Conservation (phyloP, 2,113 vertebrate species). For the Hippocampus mohnikei region DNA sequence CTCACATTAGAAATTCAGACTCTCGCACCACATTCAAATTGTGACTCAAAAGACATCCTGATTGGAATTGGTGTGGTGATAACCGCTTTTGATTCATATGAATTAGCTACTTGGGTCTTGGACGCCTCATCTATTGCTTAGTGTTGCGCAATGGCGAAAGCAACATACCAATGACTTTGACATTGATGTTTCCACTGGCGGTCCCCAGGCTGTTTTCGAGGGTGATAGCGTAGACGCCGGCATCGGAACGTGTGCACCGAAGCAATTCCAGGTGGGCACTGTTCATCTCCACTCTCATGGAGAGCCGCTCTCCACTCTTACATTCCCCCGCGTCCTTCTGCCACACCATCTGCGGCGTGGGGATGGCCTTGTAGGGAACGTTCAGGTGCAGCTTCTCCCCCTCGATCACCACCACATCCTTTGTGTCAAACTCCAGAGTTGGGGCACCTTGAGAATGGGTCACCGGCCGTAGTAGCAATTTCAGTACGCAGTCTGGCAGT, state of each 20-base stretch:
- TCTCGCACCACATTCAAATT: too few relatives aligned
- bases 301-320: conserved; percentile 80
- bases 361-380: conserved; percentile 88
- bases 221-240: conserved; percentile 84
- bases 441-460: conserved; percentile 77
- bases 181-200: conserved; percentile 82
- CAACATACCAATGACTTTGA: conserved; percentile 93
- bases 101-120: too few relatives aligned
- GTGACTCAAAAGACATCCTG: too few relatives aligned
- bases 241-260: conserved; percentile 81
- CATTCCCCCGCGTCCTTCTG: conserved; percentile 88
- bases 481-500: neutral
- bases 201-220: conserved; percentile 88
- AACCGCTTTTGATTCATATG: too few relatives aligned
- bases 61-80: too few relatives aligned
- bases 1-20: too few relatives aligned
- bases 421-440: conserved; percentile 81
- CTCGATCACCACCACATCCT: conserved; percentile 87
- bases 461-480: neutral
- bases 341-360: conserved; percentile 87
- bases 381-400: conserved; percentile 89
- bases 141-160: neutral
- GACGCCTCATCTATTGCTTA: too few relatives aligned
- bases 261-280: conserved; percentile 83
- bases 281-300: conserved; percentile 83